phyloP scores from a whole-genome alignment of 2,797 vertebrate genomes.

The Betta splendens region DNA sequence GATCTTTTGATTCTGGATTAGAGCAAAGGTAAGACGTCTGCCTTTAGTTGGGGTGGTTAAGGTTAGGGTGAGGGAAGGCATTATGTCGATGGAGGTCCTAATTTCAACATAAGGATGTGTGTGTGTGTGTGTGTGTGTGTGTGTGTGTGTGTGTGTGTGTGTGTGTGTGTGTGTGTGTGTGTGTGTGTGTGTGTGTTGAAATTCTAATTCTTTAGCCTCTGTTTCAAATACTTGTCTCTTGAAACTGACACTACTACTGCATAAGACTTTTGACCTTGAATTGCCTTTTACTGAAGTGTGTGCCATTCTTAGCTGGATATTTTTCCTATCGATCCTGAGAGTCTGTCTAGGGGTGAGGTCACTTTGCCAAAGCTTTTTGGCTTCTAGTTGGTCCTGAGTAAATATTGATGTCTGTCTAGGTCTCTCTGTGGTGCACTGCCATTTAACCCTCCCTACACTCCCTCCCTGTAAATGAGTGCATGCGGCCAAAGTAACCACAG shows the following conservation, averaged over 20 bases:
- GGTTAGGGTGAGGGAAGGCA: no score
- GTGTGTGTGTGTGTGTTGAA: no score
- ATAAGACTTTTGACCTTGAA: slow-evolving; percentile 22
- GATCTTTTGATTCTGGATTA: no score
- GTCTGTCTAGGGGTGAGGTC: slow-evolving; percentile 28
- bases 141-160: no score
- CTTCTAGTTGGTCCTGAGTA: slow-evolving; percentile 45
- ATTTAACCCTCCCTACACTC: slow-evolving; percentile 53
- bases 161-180: no score
- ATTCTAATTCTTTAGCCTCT: no score
- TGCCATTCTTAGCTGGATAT: neutral
- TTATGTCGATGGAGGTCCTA: no score
- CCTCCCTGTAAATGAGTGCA: slow-evolving; percentile 41
- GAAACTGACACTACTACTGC: no score
- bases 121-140: no score
- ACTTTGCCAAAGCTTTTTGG: slow-evolving; percentile 19
- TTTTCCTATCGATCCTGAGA: slow-evolving; percentile 7
- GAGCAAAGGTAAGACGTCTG: no score
- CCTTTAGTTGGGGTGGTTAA: no score
- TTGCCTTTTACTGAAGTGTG: slow-evolving; percentile 1
- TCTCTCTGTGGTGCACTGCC: slow-evolving; percentile 31
- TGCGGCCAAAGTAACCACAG: slow-evolving; percentile 32
- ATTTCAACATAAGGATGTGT: no score
- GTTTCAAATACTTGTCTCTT: neutral
- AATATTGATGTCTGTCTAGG: slow-evolving; percentile 64